These are phyloP conservation scores for Smittia sp. DNA, from an alignment of 2,888 invertebrate species.

Conservation along the genomic window DNA sequence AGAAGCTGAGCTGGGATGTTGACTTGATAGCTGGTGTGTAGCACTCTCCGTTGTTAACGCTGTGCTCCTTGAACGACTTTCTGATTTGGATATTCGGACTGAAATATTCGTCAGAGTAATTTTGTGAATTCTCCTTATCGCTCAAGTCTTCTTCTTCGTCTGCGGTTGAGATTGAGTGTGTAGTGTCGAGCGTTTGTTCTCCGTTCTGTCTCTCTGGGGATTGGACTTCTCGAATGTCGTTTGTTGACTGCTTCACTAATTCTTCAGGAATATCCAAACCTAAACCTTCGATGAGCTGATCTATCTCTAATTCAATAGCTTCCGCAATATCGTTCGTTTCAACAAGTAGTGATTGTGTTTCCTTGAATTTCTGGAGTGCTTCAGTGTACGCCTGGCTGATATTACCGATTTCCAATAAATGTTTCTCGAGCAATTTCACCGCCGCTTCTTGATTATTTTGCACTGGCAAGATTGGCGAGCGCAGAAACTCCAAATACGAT, in stretches of 20 bases:
- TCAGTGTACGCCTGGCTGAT: neutral
- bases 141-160: conserved; percentile 1
- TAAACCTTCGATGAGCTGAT: neutral
- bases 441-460: neutral
- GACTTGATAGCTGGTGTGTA: conserved; percentile 17
- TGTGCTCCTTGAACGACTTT: conserved; percentile 7
- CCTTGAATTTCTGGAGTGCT: neutral
- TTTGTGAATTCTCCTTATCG: conserved; percentile 31
- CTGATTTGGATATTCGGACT: conserved; percentile 16
- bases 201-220: neutral
- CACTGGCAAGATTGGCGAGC: neutral
- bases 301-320: neutral
- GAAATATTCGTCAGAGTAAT: neutral
- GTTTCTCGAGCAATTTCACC: neutral
- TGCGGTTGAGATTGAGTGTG: neutral
- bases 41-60: neutral
- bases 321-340: neutral
- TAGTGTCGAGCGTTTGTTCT: no score
- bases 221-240: no score
- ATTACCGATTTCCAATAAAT: neutral
- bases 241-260: neutral
- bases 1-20: neutral
- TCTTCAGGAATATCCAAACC: neutral
- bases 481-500: neutral
- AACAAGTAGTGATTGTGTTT: neutral